A percentile compares a stretch with the other conserved stretches of the same genome.
These are phyloP conservation scores for Copidosoma aretas DNA, from an alignment of 2,888 invertebrate genomes.

Conservation along the genomic window DNA sequence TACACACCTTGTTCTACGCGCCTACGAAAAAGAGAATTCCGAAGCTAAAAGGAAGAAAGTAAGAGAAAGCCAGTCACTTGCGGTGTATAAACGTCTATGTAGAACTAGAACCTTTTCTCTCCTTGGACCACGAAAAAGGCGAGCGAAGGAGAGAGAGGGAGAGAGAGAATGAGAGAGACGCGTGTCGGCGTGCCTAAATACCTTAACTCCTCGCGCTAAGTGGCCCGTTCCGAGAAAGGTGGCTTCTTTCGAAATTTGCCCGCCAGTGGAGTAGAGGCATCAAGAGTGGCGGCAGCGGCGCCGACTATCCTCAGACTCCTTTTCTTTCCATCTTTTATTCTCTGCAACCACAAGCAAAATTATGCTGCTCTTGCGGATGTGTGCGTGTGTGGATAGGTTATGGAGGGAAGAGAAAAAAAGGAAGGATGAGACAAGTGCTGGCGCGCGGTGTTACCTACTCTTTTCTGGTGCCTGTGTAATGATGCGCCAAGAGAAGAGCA, in stretches of 20 bases:
- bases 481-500: conserved; percentile 14
- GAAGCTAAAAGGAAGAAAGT: neutral
- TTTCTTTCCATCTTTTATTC: conserved; percentile 8
- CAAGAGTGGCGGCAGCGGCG: conserved; percentile 46
- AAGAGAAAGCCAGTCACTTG: neutral
- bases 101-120: neutral
- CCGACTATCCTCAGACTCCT: conserved; percentile 32
- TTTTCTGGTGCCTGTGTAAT: no score
- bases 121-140: neutral
- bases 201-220: conserved; percentile 39
- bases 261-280: conserved; percentile 13
- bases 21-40: no score
- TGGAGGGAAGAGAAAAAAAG: conserved; percentile 3
- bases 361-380: no score
- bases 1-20: neutral
- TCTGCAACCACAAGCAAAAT: conserved; percentile 13
- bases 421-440: neutral
- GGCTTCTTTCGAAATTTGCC: conserved; percentile 50
- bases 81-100: neutral
- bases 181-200: conserved; percentile 38
- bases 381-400: no score
- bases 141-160: neutral
- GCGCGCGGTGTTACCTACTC: neutral
- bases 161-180: conserved; percentile 10
- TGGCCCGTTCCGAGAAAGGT: conserved; percentile 45